Base-by-base conservation (phyloP, 2,113 vertebrate species). In the Rhea americana region DNA sequence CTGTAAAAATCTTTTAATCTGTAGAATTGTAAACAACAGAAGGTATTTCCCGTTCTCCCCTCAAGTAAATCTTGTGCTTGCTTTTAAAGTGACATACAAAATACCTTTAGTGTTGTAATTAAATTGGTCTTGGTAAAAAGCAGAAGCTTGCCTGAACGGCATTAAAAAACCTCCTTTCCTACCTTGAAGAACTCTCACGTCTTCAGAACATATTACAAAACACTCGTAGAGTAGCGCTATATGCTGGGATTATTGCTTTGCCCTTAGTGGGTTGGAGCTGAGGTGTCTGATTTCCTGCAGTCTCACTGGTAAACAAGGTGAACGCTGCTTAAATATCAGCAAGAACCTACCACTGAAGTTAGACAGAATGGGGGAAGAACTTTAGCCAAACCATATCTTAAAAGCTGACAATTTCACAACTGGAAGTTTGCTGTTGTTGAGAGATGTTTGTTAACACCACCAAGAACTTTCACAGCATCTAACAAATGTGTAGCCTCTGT, bases 61-160 rank as follows among this genome's bases (percentile, higher is more conserved):
- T 91, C 88, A 89, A 78, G 37, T 89, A 82, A 92, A 77, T 79
- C 63, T 47, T 62, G 47, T 26, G 79, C 63, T 93, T 96, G 95
- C 89, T 97, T 95, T 95, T 80, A 16, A 77, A 43, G 28, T 50
- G 77, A 95, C 90, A 89, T 48, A 62, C 21, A 21, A 96, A 96
- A 82, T 85, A 81, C 32, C 82, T 88, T 95, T 93, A 88, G 93
- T 90, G 8, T 80, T 84, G 79, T 77, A 89, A 96, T 96, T 96
- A 90, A 94, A 95, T 93, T 56, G 76, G 74, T 95, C 87, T 93
- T 58, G 79, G 63, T 76, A 73, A 73, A 85, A 83, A 94, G 72
- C 16, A 83, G 55, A 63, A 90, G 58, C 70, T 78, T 71, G 47
- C 74, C 84, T 82, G 15, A 84, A 77, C 55, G 65, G 39, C 68